Base-by-base conservation (phyloP, 2,113 vertebrate species). In the Microcebus jonahi region DNA sequence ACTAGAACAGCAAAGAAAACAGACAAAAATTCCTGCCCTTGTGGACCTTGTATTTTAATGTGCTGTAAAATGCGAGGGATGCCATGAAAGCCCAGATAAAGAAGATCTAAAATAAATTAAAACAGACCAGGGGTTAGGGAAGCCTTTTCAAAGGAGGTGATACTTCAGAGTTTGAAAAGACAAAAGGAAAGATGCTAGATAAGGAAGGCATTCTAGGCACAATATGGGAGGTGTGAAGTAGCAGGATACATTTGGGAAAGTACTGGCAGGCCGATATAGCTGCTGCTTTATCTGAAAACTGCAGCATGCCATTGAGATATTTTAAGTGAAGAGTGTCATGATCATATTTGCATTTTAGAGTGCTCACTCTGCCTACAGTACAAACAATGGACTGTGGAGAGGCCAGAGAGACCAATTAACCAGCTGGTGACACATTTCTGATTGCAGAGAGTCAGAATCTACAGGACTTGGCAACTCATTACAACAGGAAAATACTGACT, bases 221-320 rank as follows among this genome's bases (percentile, higher is more conserved):
- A 73, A 18, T 12, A 45, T 5, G 2, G 53, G 84, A 92, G 23
- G 53, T 59, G 50, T 89, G 57, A 85, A 61, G 27, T 42, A 85
- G 42, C 73, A 71, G 67, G 27, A 81, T 63, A 63, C 17, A 36
- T 75, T 70, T 79, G 63, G 85, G 15, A 83, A 94, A 90, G 53
- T 53, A 29, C 45, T n/a, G 27, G 6, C 21, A 83, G 48, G 31
- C 13, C 82, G 75, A 53, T 11, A 50, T 5, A 73, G 48, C 6
- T 90, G 39, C 48, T 73, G 68, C 63, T 76, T 79, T 90, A 91
- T 86, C 73, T 75, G 55, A 96, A 84, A 84, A 94, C 75, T 57
- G 27, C 12, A 96, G 61, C 42, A 27, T 25, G 23, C 11, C 82
- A 17, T 1, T 73, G 61, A 80, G 84, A 95, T 63, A 39, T 45